Base-by-base conservation (phyloP, 2,888 invertebrate species). In the Griposia aprilina region DNA sequence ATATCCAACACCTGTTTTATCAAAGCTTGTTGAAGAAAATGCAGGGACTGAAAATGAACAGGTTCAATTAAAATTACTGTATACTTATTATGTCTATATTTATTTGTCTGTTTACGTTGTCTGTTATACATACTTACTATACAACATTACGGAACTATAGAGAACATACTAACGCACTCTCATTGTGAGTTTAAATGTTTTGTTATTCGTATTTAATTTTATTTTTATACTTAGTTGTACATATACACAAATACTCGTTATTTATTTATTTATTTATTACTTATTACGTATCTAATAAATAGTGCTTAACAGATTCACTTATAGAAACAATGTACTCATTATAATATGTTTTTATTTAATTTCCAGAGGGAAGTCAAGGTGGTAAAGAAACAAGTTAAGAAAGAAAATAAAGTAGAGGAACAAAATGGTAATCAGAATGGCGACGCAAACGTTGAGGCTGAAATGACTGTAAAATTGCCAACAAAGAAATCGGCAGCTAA, bases 31-130 rank as follows among this genome's bases (percentile, higher is more conserved):
- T 76, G 93, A 93, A 92, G 94, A 93, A 80, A 88, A 90, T 83
- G 86, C 86, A 79, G 90, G 85, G 90, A 91, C 89, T 90, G 91
- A 93, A 87, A 89, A 92, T 87, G 92, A 95, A 91, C 94, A 96
- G 96, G 96, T 96, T 92, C 92, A 95, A 93, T 92, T 94, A 91
- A 95, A 95, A 93, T 95, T 94, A 95, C 92, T 95, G 92, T 95
- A 93, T 92, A 93, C 92, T 94, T 94, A 93, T 90, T 95, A 95
- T 94, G 89, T 94, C 83, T 94, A 91, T 93, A 92, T 95, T 88
- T 95, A 93, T 92, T 91, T 94, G 90, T 94, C 90, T 93, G 94
- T 95, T 92, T 95, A 93, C 90, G 87, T 95, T 91, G 88, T 94
- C 86, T 95, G 94, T 90, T 95, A 95, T 90, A 93, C 91, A 78